Evolutionary conservation across 2,113 vertebrate genomes (phyloP), one percentile per base, ranked within the genome.

Genomic region (Leptobrachium ailaonicum): DNA sequence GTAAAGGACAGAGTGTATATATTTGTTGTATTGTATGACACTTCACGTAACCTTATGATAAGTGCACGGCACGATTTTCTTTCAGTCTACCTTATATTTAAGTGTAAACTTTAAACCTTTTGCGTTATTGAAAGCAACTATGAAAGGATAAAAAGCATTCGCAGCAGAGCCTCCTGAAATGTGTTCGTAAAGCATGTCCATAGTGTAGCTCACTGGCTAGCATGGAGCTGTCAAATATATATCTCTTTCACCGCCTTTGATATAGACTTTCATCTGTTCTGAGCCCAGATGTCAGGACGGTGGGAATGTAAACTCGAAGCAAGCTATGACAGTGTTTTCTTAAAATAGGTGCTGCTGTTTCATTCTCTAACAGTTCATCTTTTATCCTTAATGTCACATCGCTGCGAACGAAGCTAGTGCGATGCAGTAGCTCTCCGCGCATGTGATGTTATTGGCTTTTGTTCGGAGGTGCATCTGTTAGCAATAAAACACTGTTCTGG

Each of bases 401-500:
- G 62, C 14, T 76, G 77, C 83, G 79, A 83, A 43, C n/a, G 66
- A 75, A 77, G 42, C 80, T 63, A 69, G 44, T 66, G 62, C 76
- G 56, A 62, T 72, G 56, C 43, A 70, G 58, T 68, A 80, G 77
- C 56, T 58, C 41, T 73, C 73, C 66, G 70, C 2, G 0, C 79
- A 70, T 45, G 71, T 69, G 77, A 0, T 0, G 71, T 85, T 77
- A 82, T 67, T 87, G 87, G 86, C 75, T 87, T 83, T 60, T n/a
- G 8, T 54, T 84, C 60, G 76, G 45, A 42, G 2, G 60, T 41
- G 85, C 90, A 91, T 92, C 90, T 92, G 90, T 88, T 89, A 90
- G 82, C 84, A 91, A 91, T 90, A 90, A 90, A 75, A 45, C 44
- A 76, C 66, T 50, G 62, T 44, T 53, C 5, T 71, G 4, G n/a